Conservation (phyloP, 1,140 invertebrate species). For the Drosophila sp. region DNA sequence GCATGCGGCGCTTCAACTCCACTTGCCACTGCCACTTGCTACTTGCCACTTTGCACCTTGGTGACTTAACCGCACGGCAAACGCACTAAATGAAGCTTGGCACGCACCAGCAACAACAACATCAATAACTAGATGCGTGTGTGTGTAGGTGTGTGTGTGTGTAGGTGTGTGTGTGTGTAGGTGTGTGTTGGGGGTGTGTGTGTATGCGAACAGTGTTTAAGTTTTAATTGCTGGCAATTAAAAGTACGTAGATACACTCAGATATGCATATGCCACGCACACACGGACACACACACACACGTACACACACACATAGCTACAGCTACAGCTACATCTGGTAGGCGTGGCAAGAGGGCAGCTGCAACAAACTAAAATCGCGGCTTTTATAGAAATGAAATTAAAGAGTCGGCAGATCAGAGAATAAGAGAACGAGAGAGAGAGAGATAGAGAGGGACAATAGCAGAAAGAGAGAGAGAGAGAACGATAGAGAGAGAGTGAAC, state of each 20-base stretch:
- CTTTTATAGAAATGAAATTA: slow-evolving; percentile 6
- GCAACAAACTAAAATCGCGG: slow-evolving; percentile 16
- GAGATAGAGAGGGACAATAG: not conserved
- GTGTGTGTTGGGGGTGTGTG: slow-evolving; percentile 6
- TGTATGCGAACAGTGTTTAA: slow-evolving; percentile 64
- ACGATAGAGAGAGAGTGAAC: not conserved
- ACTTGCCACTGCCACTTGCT: slow-evolving; percentile 29
- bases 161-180: not conserved
- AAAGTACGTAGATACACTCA: slow-evolving; percentile 68
- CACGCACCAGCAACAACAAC: slow-evolving; percentile 58
- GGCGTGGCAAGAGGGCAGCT: slow-evolving; percentile 8
- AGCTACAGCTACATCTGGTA: not conserved
- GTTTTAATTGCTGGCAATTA: slow-evolving; percentile 84
- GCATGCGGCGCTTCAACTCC: not conserved
- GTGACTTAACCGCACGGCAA: slow-evolving; percentile 71
- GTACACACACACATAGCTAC: not conserved
- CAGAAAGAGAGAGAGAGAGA: not conserved
- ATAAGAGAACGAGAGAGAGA: not conserved
- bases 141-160: not conserved
- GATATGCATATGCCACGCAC: slow-evolving; percentile 60
- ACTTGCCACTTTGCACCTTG: slow-evolving; percentile 65
- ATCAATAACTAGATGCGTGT: not conserved
- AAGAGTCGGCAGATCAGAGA: not conserved
- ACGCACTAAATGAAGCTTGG: slow-evolving; percentile 74
- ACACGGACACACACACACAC: slow-evolving; percentile 12